phyloP scores from a whole-genome alignment of 92 coral and sea anemone species.

The Zoanthus sociatus region DNA sequence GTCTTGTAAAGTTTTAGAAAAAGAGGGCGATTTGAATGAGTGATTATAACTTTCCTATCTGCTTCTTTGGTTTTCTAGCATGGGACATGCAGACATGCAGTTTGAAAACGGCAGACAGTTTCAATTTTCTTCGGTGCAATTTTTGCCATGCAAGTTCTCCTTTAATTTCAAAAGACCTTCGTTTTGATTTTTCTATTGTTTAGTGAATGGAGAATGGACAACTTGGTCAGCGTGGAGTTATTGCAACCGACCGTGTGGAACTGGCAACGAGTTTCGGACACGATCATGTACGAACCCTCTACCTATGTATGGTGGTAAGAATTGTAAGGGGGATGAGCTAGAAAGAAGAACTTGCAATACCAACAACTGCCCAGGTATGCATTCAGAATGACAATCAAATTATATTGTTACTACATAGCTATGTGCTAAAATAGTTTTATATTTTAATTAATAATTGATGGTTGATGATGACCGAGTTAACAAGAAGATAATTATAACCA shows the following conservation, averaged over 20 bases:
- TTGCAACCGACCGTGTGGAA: constrained; percentile 40
- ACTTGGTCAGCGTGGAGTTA: constrained; percentile 25
- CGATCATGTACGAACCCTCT: constrained; percentile 31
- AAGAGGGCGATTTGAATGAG: too few relatives aligned
- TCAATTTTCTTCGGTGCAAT: too few relatives aligned
- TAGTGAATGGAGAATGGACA: constrained; percentile 30
- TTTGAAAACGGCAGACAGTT: too few relatives aligned
- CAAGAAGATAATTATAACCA: too few relatives aligned
- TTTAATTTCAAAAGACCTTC: neutral
- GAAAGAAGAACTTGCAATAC: neutral
- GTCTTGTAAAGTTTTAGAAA: too few relatives aligned
- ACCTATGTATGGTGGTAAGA: constrained; percentile 24
- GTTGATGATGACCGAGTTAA: too few relatives aligned
- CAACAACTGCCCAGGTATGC: constrained; percentile 13
- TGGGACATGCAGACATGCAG: too few relatives aligned
- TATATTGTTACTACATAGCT: neutral
- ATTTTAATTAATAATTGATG: neutral
- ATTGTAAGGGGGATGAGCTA: neutral
- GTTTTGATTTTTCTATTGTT: neutral
- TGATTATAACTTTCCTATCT: too few relatives aligned
- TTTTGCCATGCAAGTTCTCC: neutral
- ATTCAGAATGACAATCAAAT: neutral
- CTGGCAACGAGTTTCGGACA: constrained; percentile 18
- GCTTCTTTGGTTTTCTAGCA: too few relatives aligned
- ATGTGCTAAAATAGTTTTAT: too few relatives aligned